Evolutionary conservation across 2,797 vertebrate genomes (phyloP).

Genomic region (Lutjanus campechanus): DNA sequence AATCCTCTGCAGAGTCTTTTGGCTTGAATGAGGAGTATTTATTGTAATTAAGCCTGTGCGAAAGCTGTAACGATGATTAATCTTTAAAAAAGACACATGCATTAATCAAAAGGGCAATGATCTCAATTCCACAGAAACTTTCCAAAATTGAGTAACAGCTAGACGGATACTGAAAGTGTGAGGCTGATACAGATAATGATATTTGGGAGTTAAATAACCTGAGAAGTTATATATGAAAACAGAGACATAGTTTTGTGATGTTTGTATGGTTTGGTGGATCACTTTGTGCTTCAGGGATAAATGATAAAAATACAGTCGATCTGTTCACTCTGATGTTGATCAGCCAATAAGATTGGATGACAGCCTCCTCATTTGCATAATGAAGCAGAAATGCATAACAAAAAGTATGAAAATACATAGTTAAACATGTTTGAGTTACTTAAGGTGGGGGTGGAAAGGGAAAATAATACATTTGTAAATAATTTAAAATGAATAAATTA

Average conservation of each 20-base stretch:
- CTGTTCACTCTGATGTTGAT: no score
- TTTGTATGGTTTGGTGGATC: neutral
- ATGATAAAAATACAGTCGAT: no score
- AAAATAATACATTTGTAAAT: no score
- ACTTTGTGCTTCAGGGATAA: neutral
- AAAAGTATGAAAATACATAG: no score
- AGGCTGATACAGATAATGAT: neutral
- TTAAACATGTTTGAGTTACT: no score
- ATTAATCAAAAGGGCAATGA: slow-evolving; percentile 51
- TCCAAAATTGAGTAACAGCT: neutral
- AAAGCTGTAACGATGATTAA: slow-evolving; percentile 30
- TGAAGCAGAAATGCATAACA: no score
- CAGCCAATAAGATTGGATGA: no score
- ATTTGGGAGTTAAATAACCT: no score
- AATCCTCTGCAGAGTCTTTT: neutral
- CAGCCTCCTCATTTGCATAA: no score
- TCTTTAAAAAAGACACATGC: slow-evolving; percentile 19
- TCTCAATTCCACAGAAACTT: slow-evolving; percentile 3
- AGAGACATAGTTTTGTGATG: neutral
- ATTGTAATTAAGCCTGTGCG: slow-evolving; percentile 16
- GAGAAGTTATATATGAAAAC: neutral
- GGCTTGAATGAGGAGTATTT: slow-evolving; percentile 9
- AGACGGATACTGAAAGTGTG: neutral
- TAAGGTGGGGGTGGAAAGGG: no score
- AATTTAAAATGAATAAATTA: no score